phyloP scores from a whole-genome alignment of 1,140 invertebrate genomes.

The Aradophagus sp. region DNA sequence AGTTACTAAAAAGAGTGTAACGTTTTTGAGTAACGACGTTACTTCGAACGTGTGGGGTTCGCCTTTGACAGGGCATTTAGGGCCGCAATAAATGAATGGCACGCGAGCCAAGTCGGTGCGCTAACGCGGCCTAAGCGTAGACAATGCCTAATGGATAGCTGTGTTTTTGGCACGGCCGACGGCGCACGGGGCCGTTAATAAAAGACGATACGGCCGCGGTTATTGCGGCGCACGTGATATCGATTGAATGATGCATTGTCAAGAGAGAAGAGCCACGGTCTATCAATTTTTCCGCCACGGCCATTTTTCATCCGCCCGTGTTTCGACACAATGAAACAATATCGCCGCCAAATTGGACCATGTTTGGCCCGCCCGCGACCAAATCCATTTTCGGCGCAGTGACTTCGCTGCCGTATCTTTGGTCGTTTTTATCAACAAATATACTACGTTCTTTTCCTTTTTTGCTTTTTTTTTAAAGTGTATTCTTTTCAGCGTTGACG shows the following conservation, averaged over 20 bases:
- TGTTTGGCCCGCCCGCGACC: slow-evolving; percentile 11
- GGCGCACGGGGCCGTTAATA: slow-evolving; percentile 29
- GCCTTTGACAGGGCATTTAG: slow-evolving; percentile 34
- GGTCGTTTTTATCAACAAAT: too few relatives aligned
- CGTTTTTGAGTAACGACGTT: too few relatives aligned
- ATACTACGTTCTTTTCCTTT: too few relatives aligned
- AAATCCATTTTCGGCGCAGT: slow-evolving; percentile 10
- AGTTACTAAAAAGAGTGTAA: too few relatives aligned
- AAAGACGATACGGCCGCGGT: slow-evolving; percentile 39
- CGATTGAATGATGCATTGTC: slow-evolving; percentile 49
- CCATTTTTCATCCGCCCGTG: slow-evolving; percentile 43
- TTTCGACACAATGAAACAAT: slow-evolving; percentile 46
- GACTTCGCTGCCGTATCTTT: too few relatives aligned
- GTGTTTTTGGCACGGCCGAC: slow-evolving; percentile 38
- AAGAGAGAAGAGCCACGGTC: slow-evolving; percentile 19
- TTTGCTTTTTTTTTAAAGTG: too few relatives aligned
- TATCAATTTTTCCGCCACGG: slow-evolving; percentile 33
- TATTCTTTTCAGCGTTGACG: too few relatives aligned
- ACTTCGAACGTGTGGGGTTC: too few relatives aligned
- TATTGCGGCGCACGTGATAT: slow-evolving; percentile 41
- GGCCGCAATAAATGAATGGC: slow-evolving; percentile 44
- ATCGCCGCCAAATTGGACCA: slow-evolving; percentile 36
- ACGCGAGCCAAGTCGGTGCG: slow-evolving; percentile 22
- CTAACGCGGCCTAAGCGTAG: slow-evolving; percentile 16
- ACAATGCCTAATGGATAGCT: slow-evolving; percentile 35